These are phyloP conservation scores for Alaudala cheleensis DNA, from an alignment of 2,113 vertebrate species.

Conservation along the genomic window DNA sequence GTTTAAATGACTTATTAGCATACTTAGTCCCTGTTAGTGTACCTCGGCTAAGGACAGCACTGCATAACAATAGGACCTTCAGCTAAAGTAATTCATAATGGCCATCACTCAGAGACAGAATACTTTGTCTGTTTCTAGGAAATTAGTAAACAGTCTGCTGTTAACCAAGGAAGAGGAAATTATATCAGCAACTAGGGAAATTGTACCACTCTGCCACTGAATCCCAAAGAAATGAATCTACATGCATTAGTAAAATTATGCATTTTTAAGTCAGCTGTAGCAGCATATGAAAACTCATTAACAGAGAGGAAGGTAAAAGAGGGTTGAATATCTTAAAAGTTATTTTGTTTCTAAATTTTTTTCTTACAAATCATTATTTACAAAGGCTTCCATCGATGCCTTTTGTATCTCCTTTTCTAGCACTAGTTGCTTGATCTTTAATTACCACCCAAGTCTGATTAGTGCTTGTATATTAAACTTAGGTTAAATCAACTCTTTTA, in stretches of 20 bases:
- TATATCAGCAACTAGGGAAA: not conserved
- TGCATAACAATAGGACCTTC: not conserved
- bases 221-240: not conserved
- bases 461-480: not conserved
- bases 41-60: not conserved
- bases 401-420: not conserved
- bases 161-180: conserved; percentile 17
- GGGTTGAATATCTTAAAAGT: not conserved
- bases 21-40: not conserved
- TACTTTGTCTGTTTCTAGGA: not conserved
- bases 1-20: not conserved
- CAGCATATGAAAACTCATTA: not conserved
- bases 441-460: not conserved
- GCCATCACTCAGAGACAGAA: not conserved
- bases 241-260: not conserved
- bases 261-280: not conserved
- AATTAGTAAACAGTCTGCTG: not conserved
- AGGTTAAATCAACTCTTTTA: not conserved
- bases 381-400: not conserved
- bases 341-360: not conserved
- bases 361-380: not conserved
- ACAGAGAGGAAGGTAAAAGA: not conserved
- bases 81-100: not conserved
- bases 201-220: not conserved
- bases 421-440: not conserved